A percentile compares a stretch with the other conserved stretches of the same genome.
Conservation (phyloP, 2,113 vertebrate species). For the Alexandromys fortis region DNA sequence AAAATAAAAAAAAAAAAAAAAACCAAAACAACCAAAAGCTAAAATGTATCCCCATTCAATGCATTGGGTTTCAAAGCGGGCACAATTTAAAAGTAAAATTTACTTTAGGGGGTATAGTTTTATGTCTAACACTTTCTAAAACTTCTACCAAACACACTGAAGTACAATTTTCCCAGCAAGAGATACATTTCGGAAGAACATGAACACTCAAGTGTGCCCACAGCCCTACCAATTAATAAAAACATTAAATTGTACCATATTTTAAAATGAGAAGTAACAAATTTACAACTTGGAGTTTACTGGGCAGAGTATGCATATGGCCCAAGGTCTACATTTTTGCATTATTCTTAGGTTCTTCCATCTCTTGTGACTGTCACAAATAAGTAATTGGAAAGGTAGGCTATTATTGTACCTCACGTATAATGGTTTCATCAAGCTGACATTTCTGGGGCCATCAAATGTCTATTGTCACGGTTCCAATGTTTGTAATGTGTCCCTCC, state of each 20-base stretch:
- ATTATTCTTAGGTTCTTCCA: neutral
- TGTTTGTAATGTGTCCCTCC: neutral
- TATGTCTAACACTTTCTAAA: slow-evolving; percentile 39
- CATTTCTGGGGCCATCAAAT: neutral
- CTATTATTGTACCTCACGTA: neutral
- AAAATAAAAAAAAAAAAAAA: neutral
- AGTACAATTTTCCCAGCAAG: slow-evolving; percentile 4
- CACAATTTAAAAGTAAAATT: slow-evolving; percentile 44
- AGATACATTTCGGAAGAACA: slow-evolving; percentile 24
- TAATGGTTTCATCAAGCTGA: neutral
- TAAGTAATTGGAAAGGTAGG: neutral
- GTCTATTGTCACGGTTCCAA: neutral
- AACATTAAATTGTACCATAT: neutral
- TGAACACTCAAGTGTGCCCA: neutral
- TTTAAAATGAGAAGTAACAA: slow-evolving; percentile 7
- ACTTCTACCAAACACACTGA: neutral
- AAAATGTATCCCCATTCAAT: slow-evolving; percentile 23
- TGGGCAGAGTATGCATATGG: neutral
- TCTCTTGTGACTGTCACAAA: neutral
- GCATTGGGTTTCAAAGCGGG: neutral
- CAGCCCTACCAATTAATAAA: slow-evolving; percentile 18
- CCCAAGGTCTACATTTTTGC: neutral
- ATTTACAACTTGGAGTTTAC: neutral
- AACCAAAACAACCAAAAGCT: too few species aligned
- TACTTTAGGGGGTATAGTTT: neutral